A percentile compares a stretch with the other conserved stretches of the same genome.
phyloP scores from a whole-genome alignment of 1,140 invertebrate species.

The Penaeus japonicus region DNA sequence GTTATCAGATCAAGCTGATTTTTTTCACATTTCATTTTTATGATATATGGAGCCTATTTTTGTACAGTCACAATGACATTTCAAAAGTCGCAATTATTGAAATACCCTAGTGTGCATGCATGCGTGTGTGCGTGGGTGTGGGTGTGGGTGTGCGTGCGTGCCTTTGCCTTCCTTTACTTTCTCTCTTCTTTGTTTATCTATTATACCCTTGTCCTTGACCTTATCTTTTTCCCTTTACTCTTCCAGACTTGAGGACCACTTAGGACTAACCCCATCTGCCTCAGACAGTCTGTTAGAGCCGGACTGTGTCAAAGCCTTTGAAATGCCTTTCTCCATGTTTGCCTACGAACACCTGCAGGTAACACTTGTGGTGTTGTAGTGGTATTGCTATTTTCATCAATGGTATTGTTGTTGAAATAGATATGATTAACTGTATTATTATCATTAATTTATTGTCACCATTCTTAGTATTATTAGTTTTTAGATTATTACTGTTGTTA shows the following conservation, averaged over 20 bases:
- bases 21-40: too few relatives aligned
- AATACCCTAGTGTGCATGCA: too few relatives aligned
- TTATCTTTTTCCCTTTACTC: background rate
- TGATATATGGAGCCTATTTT: too few relatives aligned
- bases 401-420: too few relatives aligned
- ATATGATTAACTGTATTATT: background rate
- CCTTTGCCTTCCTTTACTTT: background rate
- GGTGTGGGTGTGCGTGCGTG: too few relatives aligned
- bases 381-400: background rate
- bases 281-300: slow-evolving; percentile 65
- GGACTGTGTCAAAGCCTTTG: slow-evolving; percentile 72
- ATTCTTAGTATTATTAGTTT: background rate
- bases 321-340: slow-evolving; percentile 77
- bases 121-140: too few relatives aligned
- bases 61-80: too few relatives aligned
- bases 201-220: too few relatives aligned
- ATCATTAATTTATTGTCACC: background rate
- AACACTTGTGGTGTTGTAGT: slow-evolving; percentile 24
- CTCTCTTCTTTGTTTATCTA: too few relatives aligned
- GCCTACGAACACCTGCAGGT: slow-evolving; percentile 83
- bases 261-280: slow-evolving; percentile 38
- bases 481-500: background rate
- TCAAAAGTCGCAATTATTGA: too few relatives aligned
- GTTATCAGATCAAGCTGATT: too few relatives aligned
- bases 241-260: slow-evolving; percentile 50